These are phyloP conservation scores for Hypanus sabinus DNA, from an alignment of 2,113 vertebrate species.

Conservation along the genomic window DNA sequence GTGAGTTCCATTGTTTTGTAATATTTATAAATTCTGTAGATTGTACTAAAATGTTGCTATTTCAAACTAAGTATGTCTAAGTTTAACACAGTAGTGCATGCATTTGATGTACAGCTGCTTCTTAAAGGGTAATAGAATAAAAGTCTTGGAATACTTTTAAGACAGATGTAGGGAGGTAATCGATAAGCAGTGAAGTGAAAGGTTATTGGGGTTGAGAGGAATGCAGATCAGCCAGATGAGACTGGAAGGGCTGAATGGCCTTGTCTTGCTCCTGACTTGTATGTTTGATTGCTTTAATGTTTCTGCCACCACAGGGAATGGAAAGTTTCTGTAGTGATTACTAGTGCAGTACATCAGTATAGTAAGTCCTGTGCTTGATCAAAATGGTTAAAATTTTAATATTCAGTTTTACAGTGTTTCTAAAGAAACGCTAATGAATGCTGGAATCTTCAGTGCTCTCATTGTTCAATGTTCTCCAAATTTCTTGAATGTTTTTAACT, in stretches of 20 bases:
- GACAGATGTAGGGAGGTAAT: too few species aligned
- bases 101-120: background rate
- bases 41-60: background rate
- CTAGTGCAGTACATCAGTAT: background rate
- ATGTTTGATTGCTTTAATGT: too few species aligned
- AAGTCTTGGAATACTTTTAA: too few species aligned
- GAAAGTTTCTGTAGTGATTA: background rate
- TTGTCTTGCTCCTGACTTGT: too few species aligned
- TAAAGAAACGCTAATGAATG: background rate
- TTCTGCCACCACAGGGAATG: background rate
- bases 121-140: too few species aligned
- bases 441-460: background rate
- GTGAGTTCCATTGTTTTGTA: background rate
- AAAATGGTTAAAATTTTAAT: background rate
- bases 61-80: background rate
- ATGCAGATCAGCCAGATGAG: too few species aligned
- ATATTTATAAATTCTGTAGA: background rate
- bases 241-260: too few species aligned
- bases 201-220: too few species aligned
- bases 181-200: too few species aligned
- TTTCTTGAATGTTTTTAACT: background rate
- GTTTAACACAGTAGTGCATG: background rate
- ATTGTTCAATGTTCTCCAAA: background rate
- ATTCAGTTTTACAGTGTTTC: background rate
- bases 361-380: conserved; percentile 3